Percentiles rank a stretch among this genome's conserved stretches.
These are phyloP conservation scores for Ichneumoninae sp. DNA, from an alignment of 2,888 invertebrate species.

Conservation along the genomic window DNA sequence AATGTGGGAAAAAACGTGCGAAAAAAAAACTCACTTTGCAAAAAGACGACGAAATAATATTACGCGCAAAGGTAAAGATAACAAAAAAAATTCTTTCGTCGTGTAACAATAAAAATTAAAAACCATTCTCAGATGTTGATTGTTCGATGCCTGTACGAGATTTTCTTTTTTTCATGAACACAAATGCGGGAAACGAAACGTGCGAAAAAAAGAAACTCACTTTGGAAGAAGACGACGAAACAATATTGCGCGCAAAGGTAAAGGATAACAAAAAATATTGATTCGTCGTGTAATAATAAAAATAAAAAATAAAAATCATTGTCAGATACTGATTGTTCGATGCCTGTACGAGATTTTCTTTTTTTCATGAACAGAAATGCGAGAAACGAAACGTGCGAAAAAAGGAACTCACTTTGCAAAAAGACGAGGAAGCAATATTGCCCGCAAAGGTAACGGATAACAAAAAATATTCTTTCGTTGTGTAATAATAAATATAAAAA, in stretches of 20 bases:
- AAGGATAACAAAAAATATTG: background rate
- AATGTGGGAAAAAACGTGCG: background rate
- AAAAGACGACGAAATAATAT: slow-evolving; percentile 86
- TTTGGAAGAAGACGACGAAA: slow-evolving; percentile 91
- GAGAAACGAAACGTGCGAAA: background rate
- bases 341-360: background rate
- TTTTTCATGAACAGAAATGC: slow-evolving; percentile 7
- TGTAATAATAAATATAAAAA: background rate
- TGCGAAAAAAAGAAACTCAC: too few relatives aligned
- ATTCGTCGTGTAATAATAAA: background rate
- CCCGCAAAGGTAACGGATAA: background rate
- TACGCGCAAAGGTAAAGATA: background rate
- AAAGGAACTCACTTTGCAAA: slow-evolving; percentile 93
- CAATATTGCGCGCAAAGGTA: background rate
- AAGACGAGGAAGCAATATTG: slow-evolving; percentile 85
- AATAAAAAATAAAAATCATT: background rate
- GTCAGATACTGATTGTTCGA: background rate
- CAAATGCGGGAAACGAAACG: background rate
- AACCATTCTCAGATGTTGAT: background rate
- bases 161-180: background rate
- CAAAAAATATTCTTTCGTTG: background rate
- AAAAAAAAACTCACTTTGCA: slow-evolving; percentile 91
- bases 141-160: background rate
- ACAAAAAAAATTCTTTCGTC: background rate
- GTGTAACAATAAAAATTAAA: background rate